These are phyloP conservation scores for Sclerurus mexicanus DNA, from an alignment of 2,113 vertebrate genomes.

Conservation along the genomic window DNA sequence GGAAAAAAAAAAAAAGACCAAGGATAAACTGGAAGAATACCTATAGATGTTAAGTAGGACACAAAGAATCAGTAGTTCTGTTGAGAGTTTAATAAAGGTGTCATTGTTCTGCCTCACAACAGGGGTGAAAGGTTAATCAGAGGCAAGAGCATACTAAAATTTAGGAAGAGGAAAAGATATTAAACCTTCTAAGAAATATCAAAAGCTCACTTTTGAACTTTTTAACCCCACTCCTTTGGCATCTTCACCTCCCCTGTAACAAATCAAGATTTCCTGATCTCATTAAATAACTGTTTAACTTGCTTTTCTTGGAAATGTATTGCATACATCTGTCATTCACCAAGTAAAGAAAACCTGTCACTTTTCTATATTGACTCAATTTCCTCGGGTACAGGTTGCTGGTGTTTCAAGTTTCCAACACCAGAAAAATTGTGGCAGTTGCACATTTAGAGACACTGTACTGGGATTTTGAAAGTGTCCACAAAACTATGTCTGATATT, in stretches of 20 bases:
- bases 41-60: not conserved
- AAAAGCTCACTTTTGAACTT: conserved; percentile 13
- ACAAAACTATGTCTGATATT: not conserved
- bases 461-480: not conserved
- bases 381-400: not conserved
- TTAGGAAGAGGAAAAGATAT: not conserved
- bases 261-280: not conserved
- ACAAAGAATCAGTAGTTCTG: not conserved
- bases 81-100: not conserved
- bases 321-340: not conserved
- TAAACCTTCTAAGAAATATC: not conserved
- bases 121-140: not conserved
- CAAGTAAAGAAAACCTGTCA: not conserved
- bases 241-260: not conserved
- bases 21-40: not conserved
- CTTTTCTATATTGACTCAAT: not conserved
- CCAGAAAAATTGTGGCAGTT: not conserved
- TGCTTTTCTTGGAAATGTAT: not conserved
- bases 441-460: not conserved
- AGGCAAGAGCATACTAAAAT: conserved; percentile 24
- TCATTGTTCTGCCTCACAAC: not conserved
- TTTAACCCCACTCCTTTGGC: not conserved
- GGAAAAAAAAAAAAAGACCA: not conserved
- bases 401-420: not conserved
- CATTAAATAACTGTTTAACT: not conserved